Conservation (phyloP, 2,888 invertebrate genomes). For the Prosapia bicincta region DNA sequence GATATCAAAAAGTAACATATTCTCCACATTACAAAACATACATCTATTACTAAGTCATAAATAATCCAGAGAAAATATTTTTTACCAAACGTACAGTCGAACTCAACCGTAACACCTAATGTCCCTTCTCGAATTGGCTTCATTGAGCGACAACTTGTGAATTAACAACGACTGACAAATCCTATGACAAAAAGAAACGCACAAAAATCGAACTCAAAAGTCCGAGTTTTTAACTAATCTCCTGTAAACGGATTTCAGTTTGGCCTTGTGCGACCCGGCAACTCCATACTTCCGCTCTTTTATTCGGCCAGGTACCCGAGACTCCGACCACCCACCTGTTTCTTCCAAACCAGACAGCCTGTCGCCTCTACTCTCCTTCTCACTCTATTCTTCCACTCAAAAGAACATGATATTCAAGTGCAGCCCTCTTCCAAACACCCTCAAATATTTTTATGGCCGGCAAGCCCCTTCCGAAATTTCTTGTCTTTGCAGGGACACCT, state of each 20-base stretch:
- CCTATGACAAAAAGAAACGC: neutral
- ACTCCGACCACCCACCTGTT: neutral
- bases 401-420: neutral
- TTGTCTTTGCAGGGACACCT: neutral
- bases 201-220: neutral
- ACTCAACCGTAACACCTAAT: too few relatives aligned
- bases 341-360: neutral
- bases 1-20: too few relatives aligned
- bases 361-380: neutral
- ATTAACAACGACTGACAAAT: neutral
- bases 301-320: neutral
- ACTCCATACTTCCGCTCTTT: neutral
- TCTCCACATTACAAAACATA: too few relatives aligned
- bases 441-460: neutral
- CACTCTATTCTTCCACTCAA: neutral
- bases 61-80: too few relatives aligned
- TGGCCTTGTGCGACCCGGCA: neutral
- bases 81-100: too few relatives aligned
- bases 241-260: neutral
- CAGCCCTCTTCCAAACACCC: neutral
- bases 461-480: neutral
- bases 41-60: too few relatives aligned
- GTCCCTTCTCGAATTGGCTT: too few relatives aligned
- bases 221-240: neutral
- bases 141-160: too few relatives aligned